These are phyloP conservation scores for Chondrilla cf. caribensis DNA, from an alignment of 37 sponge, comb jelly and placozoan genomes.

Conservation along the genomic window DNA sequence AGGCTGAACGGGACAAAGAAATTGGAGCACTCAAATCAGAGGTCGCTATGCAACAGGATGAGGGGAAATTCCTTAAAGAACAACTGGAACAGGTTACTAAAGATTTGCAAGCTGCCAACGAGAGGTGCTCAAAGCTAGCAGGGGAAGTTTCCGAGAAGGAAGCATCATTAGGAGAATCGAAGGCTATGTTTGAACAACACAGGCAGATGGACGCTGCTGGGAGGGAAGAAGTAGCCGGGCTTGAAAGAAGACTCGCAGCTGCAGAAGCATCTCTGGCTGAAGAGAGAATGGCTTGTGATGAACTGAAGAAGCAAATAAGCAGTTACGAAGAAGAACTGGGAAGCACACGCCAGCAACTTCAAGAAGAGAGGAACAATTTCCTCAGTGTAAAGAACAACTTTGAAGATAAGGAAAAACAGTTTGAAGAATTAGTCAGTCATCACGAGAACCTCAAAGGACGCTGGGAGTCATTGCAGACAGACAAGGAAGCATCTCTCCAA, in stretches of 20 bases:
- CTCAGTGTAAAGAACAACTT: too few species aligned
- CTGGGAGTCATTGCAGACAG: not conserved
- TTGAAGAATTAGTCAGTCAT: not conserved
- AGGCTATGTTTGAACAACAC: not conserved
- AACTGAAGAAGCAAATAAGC: too few species aligned
- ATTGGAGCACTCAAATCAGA: not conserved
- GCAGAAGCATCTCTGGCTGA: not conserved
- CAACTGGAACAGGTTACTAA: slow-evolving; percentile 20
- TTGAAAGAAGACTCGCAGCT: not conserved
- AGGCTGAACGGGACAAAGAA: not conserved
- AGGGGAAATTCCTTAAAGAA: slow-evolving; percentile 11
- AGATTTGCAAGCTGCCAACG: too few species aligned
- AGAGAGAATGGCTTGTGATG: too few species aligned
- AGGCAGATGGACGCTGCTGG: not conserved
- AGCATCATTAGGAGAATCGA: not conserved
- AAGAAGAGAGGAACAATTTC: too few species aligned
- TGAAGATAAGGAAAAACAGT: not conserved
- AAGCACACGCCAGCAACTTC: too few species aligned
- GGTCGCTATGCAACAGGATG: slow-evolving; percentile 9
- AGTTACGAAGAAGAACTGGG: too few species aligned
- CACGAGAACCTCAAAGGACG: not conserved
- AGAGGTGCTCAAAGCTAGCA: too few species aligned
- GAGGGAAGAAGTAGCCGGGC: not conserved
- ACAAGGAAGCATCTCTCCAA: not conserved
- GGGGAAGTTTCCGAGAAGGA: too few species aligned